A percentile compares a stretch with the other conserved stretches of the same genome.
Evolutionary conservation across 2,888 invertebrate genomes (phyloP).

Genomic region (Bombylius major): DNA sequence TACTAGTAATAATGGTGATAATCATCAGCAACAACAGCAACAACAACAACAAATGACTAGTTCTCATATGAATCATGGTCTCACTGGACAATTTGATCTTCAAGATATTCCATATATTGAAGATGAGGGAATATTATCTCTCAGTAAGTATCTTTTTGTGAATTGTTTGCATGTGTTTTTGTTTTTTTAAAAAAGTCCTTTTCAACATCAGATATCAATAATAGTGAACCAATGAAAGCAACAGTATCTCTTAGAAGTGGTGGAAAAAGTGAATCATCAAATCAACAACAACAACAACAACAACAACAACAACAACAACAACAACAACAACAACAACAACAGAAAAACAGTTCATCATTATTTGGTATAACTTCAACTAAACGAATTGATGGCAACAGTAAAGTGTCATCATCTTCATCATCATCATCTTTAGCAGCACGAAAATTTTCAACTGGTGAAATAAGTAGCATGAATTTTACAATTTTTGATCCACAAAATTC

Average conservation of each 20-base stretch:
- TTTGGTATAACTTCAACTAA: too few relatives aligned
- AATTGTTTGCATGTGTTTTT: too few relatives aligned
- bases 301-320: not conserved
- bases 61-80: slow-evolving; percentile 7
- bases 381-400: too few relatives aligned
- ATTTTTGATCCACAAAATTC: too few relatives aligned
- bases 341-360: too few relatives aligned
- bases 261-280: not conserved
- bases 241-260: slow-evolving; percentile 15
- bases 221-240: slow-evolving; percentile 14
- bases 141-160: not conserved
- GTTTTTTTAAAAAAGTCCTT: too few relatives aligned
- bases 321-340: not conserved
- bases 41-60: slow-evolving; percentile 2
- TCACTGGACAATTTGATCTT: slow-evolving; percentile 35
- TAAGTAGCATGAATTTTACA: too few relatives aligned
- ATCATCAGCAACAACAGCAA: slow-evolving; percentile 16
- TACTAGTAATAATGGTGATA: not conserved
- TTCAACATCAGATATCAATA: not conserved
- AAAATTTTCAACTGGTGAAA: too few relatives aligned
- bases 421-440: too few relatives aligned
- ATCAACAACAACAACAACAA: not conserved
- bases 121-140: slow-evolving; percentile 13
- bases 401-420: too few relatives aligned
- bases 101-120: slow-evolving; percentile 58